phyloP scores from a whole-genome alignment of 2,113 vertebrate species.

The Tyto alba region DNA sequence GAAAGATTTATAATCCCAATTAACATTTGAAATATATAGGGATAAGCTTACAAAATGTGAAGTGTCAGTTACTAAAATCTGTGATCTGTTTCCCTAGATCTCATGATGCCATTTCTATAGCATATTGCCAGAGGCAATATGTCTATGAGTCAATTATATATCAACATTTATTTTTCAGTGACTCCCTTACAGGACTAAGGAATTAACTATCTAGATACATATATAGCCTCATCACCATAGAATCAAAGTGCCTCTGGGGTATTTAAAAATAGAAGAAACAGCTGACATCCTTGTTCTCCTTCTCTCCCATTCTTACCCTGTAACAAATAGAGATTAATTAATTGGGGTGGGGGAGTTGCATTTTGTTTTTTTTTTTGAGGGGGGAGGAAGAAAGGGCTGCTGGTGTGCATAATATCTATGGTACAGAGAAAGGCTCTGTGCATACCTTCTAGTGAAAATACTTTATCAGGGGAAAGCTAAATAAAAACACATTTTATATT shows the following conservation, averaged over 20 bases:
- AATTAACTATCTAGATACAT: slow-evolving; percentile 25
- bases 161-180: slow-evolving; percentile 54
- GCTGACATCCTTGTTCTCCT: background rate
- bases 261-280: slow-evolving; percentile 13
- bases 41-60: slow-evolving; percentile 53
- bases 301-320: background rate
- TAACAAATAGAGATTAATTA: background rate
- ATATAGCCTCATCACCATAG: background rate
- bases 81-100: slow-evolving; percentile 44
- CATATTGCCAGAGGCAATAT: slow-evolving; percentile 53
- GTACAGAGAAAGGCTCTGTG: background rate
- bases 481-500: background rate
- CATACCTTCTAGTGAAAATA: background rate
- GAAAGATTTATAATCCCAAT: slow-evolving; percentile 59
- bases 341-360: background rate
- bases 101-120: slow-evolving; percentile 47
- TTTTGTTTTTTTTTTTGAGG: background rate
- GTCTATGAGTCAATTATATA: slow-evolving; percentile 58
- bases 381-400: background rate
- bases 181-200: background rate
- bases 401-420: background rate
- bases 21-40: slow-evolving; percentile 61
- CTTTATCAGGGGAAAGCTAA: background rate
- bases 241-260: background rate
- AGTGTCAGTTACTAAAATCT: slow-evolving; percentile 54